These are phyloP conservation scores for Liopterus haemorrhoidalis DNA, from an alignment of 2,888 invertebrate species.

Conservation along the genomic window DNA sequence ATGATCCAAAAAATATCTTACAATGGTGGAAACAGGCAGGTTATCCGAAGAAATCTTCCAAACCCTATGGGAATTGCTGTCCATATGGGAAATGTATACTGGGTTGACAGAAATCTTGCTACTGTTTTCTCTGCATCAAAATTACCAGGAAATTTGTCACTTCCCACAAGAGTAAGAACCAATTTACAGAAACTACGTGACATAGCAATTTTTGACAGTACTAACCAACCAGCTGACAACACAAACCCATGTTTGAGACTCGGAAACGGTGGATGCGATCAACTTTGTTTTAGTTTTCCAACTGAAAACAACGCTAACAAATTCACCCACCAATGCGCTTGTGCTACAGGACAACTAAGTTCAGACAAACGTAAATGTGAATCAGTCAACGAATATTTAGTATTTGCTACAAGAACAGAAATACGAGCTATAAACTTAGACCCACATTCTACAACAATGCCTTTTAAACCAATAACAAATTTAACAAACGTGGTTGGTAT, in stretches of 20 bases:
- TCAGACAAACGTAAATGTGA: slow-evolving; percentile 66
- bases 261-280: slow-evolving; percentile 83
- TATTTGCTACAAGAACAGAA: slow-evolving; percentile 91
- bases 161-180: slow-evolving; percentile 68
- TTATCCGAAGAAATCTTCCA: slow-evolving; percentile 80
- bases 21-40: slow-evolving; percentile 72
- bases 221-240: slow-evolving; percentile 79
- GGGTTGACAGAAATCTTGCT: slow-evolving; percentile 89
- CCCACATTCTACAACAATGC: slow-evolving; percentile 71
- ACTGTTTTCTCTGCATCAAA: slow-evolving; percentile 78
- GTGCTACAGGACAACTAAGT: slow-evolving; percentile 77
- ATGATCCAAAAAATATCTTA: slow-evolving; percentile 89
- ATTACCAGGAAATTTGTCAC: slow-evolving; percentile 62
- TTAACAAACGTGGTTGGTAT: slow-evolving; percentile 90
- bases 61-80: slow-evolving; percentile 92
- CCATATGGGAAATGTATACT: slow-evolving; percentile 77
- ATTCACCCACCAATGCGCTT: slow-evolving; percentile 72
- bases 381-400: slow-evolving; percentile 79
- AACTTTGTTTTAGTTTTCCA: slow-evolving; percentile 92
- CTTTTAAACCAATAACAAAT: slow-evolving; percentile 79
- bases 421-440: slow-evolving; percentile 87
- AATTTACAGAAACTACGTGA: slow-evolving; percentile 82
- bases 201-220: slow-evolving; percentile 83
- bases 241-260: slow-evolving; percentile 72
- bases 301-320: slow-evolving; percentile 51